A percentile compares a stretch with the other conserved stretches of the same genome.
These are phyloP conservation scores for Pagrus major DNA, from an alignment of 2,113 vertebrate genomes.

Conservation along the genomic window DNA sequence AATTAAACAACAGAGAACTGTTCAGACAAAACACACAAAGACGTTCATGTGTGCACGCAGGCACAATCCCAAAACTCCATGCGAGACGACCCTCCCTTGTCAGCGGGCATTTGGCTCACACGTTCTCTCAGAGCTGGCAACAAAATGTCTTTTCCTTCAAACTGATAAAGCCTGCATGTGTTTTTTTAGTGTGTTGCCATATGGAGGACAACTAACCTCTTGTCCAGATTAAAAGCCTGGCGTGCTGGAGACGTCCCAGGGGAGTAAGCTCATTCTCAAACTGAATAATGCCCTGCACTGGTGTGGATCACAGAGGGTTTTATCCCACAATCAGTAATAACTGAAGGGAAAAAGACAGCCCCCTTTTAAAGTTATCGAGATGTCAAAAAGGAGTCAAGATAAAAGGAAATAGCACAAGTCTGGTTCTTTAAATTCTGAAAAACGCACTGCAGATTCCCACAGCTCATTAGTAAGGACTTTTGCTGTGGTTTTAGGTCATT, in stretches of 20 bases:
- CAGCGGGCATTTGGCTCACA: slow-evolving; percentile 37
- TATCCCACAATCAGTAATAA: slow-evolving; percentile 24
- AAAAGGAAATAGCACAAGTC: background rate
- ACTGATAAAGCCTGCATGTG: slow-evolving; percentile 46
- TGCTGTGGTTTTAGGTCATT: background rate
- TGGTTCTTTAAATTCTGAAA: background rate
- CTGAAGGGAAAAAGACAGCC: too few species aligned
- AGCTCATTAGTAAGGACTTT: background rate
- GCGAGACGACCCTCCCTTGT: slow-evolving; percentile 7
- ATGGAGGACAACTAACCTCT: slow-evolving; percentile 55
- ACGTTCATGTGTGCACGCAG: background rate
- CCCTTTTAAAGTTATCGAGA: too few species aligned
- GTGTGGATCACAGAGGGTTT: slow-evolving; percentile 36
- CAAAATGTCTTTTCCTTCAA: slow-evolving; percentile 14
- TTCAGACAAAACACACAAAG: background rate
- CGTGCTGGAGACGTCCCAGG: slow-evolving; percentile 28
- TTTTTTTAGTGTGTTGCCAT: slow-evolving; percentile 51
- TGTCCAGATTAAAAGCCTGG: slow-evolving; percentile 64
- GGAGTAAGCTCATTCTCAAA: slow-evolving; percentile 41
- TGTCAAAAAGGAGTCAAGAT: background rate
- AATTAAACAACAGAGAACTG: background rate
- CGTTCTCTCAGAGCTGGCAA: slow-evolving; percentile 41
- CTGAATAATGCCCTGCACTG: slow-evolving; percentile 43
- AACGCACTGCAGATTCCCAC: background rate
- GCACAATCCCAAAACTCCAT: background rate